A percentile compares a stretch with the other conserved stretches of the same genome.
Evolutionary conservation across 2,888 invertebrate species (phyloP).

Genomic region (Blastobasis lacticolella): DNA sequence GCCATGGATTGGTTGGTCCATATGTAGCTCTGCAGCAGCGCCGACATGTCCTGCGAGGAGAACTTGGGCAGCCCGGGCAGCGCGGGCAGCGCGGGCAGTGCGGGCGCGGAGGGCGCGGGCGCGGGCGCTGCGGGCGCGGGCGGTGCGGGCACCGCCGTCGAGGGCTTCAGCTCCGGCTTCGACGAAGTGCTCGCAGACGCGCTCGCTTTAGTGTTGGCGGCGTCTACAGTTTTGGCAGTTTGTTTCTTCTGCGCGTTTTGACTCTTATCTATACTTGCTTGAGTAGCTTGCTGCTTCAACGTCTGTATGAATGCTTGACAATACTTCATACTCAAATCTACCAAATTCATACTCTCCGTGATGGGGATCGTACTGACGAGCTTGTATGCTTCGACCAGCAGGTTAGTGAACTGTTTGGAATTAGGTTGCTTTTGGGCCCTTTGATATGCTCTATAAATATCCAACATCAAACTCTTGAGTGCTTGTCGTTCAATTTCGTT

Average conservation of each 20-base stretch:
- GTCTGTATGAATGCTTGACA: conserved; percentile 77
- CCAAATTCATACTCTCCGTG: conserved; percentile 75
- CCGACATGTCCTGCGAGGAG: conserved; percentile 47
- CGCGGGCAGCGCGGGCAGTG: too few species aligned
- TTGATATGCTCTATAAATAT: conserved; percentile 80
- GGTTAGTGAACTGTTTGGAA: conserved; percentile 75
- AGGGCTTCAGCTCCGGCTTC: conserved; percentile 32
- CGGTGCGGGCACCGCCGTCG: neutral
- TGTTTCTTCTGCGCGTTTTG: conserved; percentile 56
- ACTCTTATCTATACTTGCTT: conserved; percentile 47
- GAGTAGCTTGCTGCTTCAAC: conserved; percentile 71
- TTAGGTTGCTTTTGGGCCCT: conserved; percentile 77
- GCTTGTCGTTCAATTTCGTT: conserved; percentile 65
- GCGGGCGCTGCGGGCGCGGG: neutral
- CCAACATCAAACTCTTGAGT: conserved; percentile 66
- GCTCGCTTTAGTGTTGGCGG: conserved; percentile 17
- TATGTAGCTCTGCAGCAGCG: conserved; percentile 50
- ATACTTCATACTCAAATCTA: conserved; percentile 81
- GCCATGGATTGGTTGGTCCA: too few species aligned
- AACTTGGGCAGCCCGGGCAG: conserved; percentile 36
- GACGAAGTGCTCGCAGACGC: conserved; percentile 18
- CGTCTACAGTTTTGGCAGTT: conserved; percentile 26
- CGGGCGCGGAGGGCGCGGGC: neutral
- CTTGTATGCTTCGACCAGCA: conserved; percentile 82
- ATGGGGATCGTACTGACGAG: conserved; percentile 75